Evolutionary conservation across 2,797 vertebrate species (phyloP), one percentile per base, ranked within the genome.

Genomic region (Gorsachius magnificus): DNA sequence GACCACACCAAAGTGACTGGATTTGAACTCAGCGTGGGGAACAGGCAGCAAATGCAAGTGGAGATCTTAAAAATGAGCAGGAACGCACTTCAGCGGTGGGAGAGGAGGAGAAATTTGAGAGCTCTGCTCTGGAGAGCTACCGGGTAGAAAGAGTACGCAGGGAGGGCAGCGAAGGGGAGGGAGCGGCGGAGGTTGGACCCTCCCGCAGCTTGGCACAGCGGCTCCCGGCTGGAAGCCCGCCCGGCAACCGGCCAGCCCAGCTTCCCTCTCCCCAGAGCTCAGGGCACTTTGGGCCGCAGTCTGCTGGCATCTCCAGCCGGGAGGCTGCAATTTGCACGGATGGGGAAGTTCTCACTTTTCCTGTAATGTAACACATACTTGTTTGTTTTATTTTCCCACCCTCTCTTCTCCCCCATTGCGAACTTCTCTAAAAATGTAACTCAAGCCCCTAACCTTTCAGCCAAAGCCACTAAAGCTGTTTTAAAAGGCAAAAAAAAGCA

Each of bases 31-130:
- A 38, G 4, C 2, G 4, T 5, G 38, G 46, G 35, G 18, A 79
- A 38, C 10, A 48, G 33, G 72, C 43, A 86, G 50, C 38, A 92
- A 84, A 87, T 13, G 2, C 54, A 84, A 69, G 58, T 8, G 18
- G 31, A 56, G 22, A 74, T 7, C 14, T 66, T 5, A 3, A 54
- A 80, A 68, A 28, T 0, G 1, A 89, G 51, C 19, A 83, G 48
- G 2, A 89, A n/a, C 1, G 2, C 20, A 7, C 24, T 38, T 3
- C 5, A 43, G 3, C 0, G 2, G 43, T 1, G n/a, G 33, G n/a
- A 86, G 36, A 70, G 19, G 64, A 61, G 19, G 16, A 68, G 48
- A 61, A 4, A 12, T 51, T 5, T 38, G 69, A 57, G 50, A 66
- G 79, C 48, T 54, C 9, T 15, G 77, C 41, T 57, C 51, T 4